Evolutionary conservation across 92 coral and sea anemone genomes (phyloP).

Genomic region (Muricea muricata): DNA sequence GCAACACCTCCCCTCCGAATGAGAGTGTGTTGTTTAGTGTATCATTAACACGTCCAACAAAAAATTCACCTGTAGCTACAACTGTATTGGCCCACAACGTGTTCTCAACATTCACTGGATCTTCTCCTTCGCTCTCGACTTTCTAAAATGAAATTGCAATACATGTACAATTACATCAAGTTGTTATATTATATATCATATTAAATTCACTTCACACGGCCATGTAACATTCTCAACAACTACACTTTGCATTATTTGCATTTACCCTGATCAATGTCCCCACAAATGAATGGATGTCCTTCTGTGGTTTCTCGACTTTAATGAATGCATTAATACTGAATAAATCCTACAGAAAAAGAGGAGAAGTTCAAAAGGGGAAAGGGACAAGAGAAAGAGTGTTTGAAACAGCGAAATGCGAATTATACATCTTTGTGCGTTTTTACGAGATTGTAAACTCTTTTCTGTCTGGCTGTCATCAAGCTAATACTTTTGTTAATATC

Average conservation of each 20-base stretch:
- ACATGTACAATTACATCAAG: not conserved
- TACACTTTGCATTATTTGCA: not conserved
- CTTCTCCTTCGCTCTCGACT: slow-evolving; percentile 88
- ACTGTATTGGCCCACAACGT: slow-evolving; percentile 98
- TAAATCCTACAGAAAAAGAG: slow-evolving; percentile 70
- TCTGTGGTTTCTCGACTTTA: slow-evolving; percentile 98
- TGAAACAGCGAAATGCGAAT: too few relatives aligned
- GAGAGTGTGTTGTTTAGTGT: too few relatives aligned
- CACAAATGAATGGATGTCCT: slow-evolving; percentile 91
- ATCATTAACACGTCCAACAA: too few relatives aligned
- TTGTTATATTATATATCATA: too few relatives aligned
- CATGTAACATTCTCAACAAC: not conserved
- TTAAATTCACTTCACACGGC: too few relatives aligned
- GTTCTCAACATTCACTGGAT: slow-evolving; percentile 90
- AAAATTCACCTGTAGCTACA: slow-evolving; percentile 76
- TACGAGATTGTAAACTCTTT: too few relatives aligned
- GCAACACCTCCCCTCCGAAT: too few relatives aligned
- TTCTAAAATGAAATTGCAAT: slow-evolving; percentile 59
- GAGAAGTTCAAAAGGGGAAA: not conserved
- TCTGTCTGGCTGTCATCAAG: too few relatives aligned
- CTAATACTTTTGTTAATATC: too few relatives aligned
- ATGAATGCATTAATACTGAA: slow-evolving; percentile 93
- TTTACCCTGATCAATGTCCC: slow-evolving; percentile 95
- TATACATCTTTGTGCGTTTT: too few relatives aligned
- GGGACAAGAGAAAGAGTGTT: too few relatives aligned